These are phyloP conservation scores for Hydractinia echinata DNA, from an alignment of 30 jellyfish, hydroid and myxozoan species.

Conservation along the genomic window DNA sequence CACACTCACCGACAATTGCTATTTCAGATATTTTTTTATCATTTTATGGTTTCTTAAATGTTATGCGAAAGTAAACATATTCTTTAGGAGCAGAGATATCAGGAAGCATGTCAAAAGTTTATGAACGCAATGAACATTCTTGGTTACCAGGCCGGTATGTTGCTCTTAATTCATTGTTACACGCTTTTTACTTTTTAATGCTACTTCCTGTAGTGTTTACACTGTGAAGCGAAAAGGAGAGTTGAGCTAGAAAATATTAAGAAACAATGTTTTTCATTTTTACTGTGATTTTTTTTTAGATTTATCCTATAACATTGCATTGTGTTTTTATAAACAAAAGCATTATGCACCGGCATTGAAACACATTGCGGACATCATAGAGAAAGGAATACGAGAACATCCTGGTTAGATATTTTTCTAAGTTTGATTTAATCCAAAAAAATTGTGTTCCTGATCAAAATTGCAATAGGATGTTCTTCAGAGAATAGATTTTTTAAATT, in stretches of 20 bases:
- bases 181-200: too few relatives aligned
- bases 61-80: not conserved
- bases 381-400: constrained; percentile 85
- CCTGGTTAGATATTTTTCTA: constrained; percentile 56
- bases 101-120: constrained; percentile 89
- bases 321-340: constrained; percentile 83
- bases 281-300: constrained; percentile 29
- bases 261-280: not conserved
- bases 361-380: constrained; percentile 94
- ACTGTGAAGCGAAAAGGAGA: too few relatives aligned
- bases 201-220: too few relatives aligned
- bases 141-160: constrained; percentile 84
- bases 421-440: not conserved
- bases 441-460: not conserved
- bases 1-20: too few relatives aligned
- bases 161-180: not conserved
- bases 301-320: constrained; percentile 82
- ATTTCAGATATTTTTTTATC: not conserved
- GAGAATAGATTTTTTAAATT: too few relatives aligned
- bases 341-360: constrained; percentile 96
- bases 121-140: constrained; percentile 83
- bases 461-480: too few relatives aligned
- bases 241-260: too few relatives aligned
- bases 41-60: not conserved
- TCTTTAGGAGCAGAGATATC: constrained; percentile 77